Percentiles rank a stretch among this genome's conserved stretches.
phyloP scores from a whole-genome alignment of 2,797 vertebrate genomes.

The Tarsius wallacei region DNA sequence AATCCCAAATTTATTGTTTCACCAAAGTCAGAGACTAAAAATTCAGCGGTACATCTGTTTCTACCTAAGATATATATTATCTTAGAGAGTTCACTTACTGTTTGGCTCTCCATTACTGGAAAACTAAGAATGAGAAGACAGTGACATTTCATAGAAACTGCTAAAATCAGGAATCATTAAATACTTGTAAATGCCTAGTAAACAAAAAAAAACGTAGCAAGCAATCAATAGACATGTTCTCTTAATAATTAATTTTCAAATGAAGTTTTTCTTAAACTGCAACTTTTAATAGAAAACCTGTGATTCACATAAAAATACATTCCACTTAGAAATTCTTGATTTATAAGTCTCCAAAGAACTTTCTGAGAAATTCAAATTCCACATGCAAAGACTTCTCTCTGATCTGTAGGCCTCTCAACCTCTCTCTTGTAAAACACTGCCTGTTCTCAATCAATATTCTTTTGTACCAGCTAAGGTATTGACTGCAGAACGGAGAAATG shows the following conservation, averaged over 20 bases:
- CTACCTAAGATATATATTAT: background rate
- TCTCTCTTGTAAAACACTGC: conserved; percentile 44
- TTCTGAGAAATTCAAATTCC: conserved; percentile 4
- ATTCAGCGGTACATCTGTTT: background rate
- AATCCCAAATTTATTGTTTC: background rate
- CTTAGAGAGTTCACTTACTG: background rate
- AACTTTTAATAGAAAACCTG: conserved; percentile 19
- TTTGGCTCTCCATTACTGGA: background rate
- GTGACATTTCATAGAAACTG: background rate
- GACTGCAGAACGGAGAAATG: conserved; percentile 27
- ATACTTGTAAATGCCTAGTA: background rate
- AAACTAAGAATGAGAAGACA: background rate
- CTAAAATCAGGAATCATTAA: background rate
- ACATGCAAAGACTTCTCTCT: conserved; percentile 31
- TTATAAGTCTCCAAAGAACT: background rate
- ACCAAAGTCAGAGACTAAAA: background rate
- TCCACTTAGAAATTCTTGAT: background rate
- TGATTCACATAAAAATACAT: conserved; percentile 8
- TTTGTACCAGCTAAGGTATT: conserved; percentile 13
- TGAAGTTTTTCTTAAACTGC: background rate
- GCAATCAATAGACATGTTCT: background rate
- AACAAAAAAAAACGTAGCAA: background rate
- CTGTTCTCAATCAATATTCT: conserved; percentile 22
- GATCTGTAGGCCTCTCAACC: background rate
- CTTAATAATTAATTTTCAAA: conserved; percentile 18